Conservation (phyloP, 2,797 vertebrate species). For the Melanotaenia trifasciata region DNA sequence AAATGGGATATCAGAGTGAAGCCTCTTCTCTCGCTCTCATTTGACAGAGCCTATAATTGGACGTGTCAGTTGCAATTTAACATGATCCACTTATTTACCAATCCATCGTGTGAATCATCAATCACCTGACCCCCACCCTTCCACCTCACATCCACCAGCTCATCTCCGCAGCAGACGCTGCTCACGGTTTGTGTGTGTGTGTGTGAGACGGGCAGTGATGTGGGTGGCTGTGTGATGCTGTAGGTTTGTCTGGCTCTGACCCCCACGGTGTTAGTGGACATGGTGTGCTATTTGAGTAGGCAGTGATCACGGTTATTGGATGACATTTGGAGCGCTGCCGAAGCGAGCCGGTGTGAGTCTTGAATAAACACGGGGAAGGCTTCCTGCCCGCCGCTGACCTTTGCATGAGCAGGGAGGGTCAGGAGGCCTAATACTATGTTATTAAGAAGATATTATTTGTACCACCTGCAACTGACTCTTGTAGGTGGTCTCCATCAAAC, state of each 20-base stretch:
- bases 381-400: slow-evolving; percentile 76
- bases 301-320: slow-evolving; percentile 77
- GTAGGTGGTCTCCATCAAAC: slow-evolving; percentile 14
- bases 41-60: slow-evolving; percentile 84
- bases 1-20: slow-evolving; percentile 76
- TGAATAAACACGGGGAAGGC: slow-evolving; percentile 78
- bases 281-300: slow-evolving; percentile 74
- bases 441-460: slow-evolving; percentile 75
- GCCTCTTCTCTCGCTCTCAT: slow-evolving; percentile 70
- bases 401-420: slow-evolving; percentile 74
- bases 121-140: slow-evolving; percentile 66
- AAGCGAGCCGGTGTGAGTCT: slow-evolving; percentile 62
- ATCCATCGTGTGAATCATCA: slow-evolving; percentile 77
- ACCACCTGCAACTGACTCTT: slow-evolving; percentile 61
- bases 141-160: slow-evolving; percentile 36
- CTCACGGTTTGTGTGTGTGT: slow-evolving; percentile 27
- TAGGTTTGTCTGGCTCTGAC: slow-evolving; percentile 63
- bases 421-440: slow-evolving; percentile 73
- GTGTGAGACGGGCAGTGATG: slow-evolving; percentile 34
- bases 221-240: slow-evolving; percentile 37
- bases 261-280: slow-evolving; percentile 58
- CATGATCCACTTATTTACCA: slow-evolving; percentile 85
- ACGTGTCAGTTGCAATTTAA: slow-evolving; percentile 85
- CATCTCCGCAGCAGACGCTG: slow-evolving; percentile 24
- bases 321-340: slow-evolving; percentile 79